Conservation (phyloP, 2,888 invertebrate species). For the Uloborus plumipes region DNA sequence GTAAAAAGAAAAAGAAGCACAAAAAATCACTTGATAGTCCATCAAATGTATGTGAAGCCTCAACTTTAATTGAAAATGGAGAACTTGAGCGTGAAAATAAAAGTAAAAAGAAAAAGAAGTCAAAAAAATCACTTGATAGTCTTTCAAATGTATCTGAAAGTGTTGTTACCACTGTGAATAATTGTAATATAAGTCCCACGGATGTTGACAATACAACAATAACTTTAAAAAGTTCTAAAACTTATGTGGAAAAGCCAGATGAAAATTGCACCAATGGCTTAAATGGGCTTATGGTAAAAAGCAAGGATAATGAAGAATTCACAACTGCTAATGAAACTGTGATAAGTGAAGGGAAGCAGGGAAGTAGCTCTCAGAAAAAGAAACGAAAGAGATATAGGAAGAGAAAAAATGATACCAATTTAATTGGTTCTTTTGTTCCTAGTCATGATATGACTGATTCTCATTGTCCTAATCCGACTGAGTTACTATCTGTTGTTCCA, state of each 20-base stretch:
- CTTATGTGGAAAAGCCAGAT: not conserved
- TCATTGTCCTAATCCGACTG: not conserved
- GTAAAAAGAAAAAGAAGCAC: slow-evolving; percentile 15
- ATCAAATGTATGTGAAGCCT: not conserved
- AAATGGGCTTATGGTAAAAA: not conserved
- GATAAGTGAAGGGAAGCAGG: not conserved
- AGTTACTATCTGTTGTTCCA: not conserved
- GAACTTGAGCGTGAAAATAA: not conserved
- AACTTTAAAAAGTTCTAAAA: not conserved
- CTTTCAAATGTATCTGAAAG: not conserved
- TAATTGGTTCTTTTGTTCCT: not conserved
- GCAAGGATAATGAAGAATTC: not conserved
- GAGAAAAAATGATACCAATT: not conserved
- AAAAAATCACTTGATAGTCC: not conserved
- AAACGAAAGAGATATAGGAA: slow-evolving; percentile 31
- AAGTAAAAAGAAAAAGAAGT: slow-evolving; percentile 13
- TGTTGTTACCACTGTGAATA: not conserved
- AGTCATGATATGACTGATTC: not conserved
- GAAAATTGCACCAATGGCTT: too few species aligned
- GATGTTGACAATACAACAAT: not conserved
- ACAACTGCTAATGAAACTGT: not conserved
- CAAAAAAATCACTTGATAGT: not conserved
- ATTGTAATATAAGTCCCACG: not conserved
- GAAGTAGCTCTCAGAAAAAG: slow-evolving; percentile 23
- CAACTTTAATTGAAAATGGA: not conserved